Percentiles rank a stretch among this genome's conserved stretches.
phyloP scores from a whole-genome alignment of 2,113 vertebrate genomes.

The Polypterus bichir region DNA sequence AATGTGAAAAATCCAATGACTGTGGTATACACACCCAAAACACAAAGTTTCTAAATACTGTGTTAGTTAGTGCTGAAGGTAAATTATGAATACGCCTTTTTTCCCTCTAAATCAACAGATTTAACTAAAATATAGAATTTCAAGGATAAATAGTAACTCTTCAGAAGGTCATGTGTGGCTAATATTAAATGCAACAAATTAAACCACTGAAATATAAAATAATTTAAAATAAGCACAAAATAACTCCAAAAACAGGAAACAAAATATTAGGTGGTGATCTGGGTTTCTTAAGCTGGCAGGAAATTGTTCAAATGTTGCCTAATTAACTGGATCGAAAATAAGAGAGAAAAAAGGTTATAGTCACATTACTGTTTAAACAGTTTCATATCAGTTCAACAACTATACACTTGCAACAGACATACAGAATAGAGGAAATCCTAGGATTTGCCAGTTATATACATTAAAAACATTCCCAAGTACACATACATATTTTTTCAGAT shows the following conservation, averaged over 20 bases:
- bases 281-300: constrained; percentile 29
- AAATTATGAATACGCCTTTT: constrained; percentile 2
- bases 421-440: constrained; percentile 61
- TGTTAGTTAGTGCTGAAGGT: constrained; percentile 5
- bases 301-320: constrained; percentile 19
- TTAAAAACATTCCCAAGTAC: constrained; percentile 66
- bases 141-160: constrained; percentile 6
- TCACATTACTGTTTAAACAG: constrained; percentile 44
- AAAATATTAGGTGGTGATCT: constrained; percentile 29
- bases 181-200: constrained; percentile 39
- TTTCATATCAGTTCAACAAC: constrained; percentile 54
- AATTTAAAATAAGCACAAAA: constrained; percentile 36
- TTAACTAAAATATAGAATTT: constrained; percentile 51
- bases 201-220: constrained; percentile 47
- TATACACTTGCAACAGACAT: constrained; percentile 61
- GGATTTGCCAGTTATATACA: constrained; percentile 71
- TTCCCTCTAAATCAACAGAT: constrained; percentile 16
- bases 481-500: constrained; percentile 62
- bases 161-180: constrained; percentile 48
- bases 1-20: background rate
- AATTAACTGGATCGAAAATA: constrained; percentile 36
- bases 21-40: background rate
- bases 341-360: constrained; percentile 35
- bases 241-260: constrained; percentile 41
- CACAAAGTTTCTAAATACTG: constrained; percentile 6